Evolutionary conservation across 2,797 vertebrate species (phyloP), one percentile per base, ranked within the genome.

Genomic region (Anableps anableps): DNA sequence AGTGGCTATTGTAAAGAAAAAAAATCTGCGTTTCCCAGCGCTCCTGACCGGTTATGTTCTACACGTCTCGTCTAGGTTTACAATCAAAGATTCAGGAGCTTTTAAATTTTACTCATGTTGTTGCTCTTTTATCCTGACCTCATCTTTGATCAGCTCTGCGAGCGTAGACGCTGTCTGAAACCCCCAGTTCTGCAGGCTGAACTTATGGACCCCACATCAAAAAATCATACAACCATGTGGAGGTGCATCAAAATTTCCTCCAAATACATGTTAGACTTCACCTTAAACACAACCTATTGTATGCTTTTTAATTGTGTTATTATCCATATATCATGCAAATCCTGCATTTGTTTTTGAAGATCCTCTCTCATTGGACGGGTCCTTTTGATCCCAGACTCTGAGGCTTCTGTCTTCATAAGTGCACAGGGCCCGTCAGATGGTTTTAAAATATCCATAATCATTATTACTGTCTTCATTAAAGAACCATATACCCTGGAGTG

Each of bases 401-500:
- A 48, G 74, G 78, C 74, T 73, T 74, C 80, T 5, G 75, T 83
- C 80, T 80, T 89, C 80, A 58, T 91, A 83, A 81, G 87, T 5
- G 81, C 55, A n/a, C 79, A 38, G 78, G 43, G 82, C 81, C 89
- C 83, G 88, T 88, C 88, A 80, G 90, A 86, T 76, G 41, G 78
- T 88, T 92, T 93, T 93, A 91, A 92, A 93, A 93, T 92, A 93
- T 91, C 92, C 92, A 93, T 93, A 92, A 93, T 92, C 88, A 92
- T 93, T 91, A 93, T 91, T 88, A 91, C 87, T 88, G 93, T 92
- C 92, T 93, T 94, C 93, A 94, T 93, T 93, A 94, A 94, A 93
- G 92, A 92, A 92, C 88, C 93, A 93, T 93, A 93, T 88, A 93
- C 92, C 90, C 92, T 86, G 88, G 89, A 92, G 93, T 89, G 81